Evolutionary conservation across 1,140 invertebrate genomes (phyloP), one percentile per base, ranked within the genome.

Genomic region (Drosophila parvula): DNA sequence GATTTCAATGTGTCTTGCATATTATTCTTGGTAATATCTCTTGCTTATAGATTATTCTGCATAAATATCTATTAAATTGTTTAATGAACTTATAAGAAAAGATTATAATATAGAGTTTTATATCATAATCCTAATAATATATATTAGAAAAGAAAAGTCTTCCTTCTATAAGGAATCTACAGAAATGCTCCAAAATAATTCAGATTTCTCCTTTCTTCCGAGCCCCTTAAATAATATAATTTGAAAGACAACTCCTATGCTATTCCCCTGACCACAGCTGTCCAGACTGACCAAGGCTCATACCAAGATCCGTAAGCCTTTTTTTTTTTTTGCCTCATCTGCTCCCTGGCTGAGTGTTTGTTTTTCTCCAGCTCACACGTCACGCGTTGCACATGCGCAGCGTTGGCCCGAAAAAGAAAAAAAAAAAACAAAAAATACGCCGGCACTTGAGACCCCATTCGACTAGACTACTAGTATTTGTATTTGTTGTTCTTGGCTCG

Each of bases 301-400:
- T 30, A 43, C 28, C 5, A 6, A 62, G 34, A 63, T 63, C 61
- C 16, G 10, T 32, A 12, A n/a, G 51, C 18, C n/a, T n/a, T n/a
- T n/a, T n/a, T 3, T 53, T 36, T 22, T 36, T 43, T 14, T 36
- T 36, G 36, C 51, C 34, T 27, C 34, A 18, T 32, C 55, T 41
- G 57, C 36, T n/a, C 5, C 36, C 28, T 34, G 7, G 55, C 55
- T 58, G 34, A 30, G 32, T 79, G 79, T 83, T 84, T 84, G 62
- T 85, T 85, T 80, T 84, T 47, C 50, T 57, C 38, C 62, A 34
- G 73, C 59, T 74, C 48, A 50, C 69, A 59, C 63, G 63, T 27
- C 81, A 84, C 80, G 62, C 81, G 73, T 83, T 83, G 73, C 81
- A 73, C 81, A 83, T 83, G 79, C 81, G 81, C 77, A 80, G 44